Base-by-base conservation (phyloP, 1,140 invertebrate species). In the Leptinotarsa undecemlineata region DNA sequence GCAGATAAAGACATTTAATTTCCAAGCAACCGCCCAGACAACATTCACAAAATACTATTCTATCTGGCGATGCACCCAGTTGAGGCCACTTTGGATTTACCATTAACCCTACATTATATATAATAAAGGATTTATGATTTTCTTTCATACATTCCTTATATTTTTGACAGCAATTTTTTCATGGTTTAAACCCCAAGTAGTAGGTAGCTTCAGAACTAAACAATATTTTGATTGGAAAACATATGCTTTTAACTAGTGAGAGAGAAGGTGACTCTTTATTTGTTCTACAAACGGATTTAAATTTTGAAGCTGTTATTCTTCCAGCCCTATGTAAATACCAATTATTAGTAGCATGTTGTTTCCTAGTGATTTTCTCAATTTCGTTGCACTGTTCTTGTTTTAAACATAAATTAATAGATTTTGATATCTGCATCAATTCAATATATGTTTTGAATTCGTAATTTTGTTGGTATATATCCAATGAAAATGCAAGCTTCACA, bases 221-320 rank as follows among this genome's bases (percentile, higher is more conserved):
- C n/a, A 66, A 21, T n/a, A 48, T 23, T 72, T 72, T 72, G 15
- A 15, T n/a, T 15, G 71, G 63, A 64, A 66, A 72, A 21, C 60
- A 72, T 42, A 72, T 72, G 13, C 14, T n/a, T 64, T 64, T 72
- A n/a, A 72, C 42, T 4, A 72, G 26, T 26, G 71, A 72, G n/a
- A 66, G 21, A 47, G 71, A 72, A 72, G 71, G 63, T 64, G 21
- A 51, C 5, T 42, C 60, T 23, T 33, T 66, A 63, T 63, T 64
- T 72, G 62, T 72, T 48, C 19, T 26, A 23, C 71, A 72, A 48
- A 72, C 63, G 17, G 60, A 17, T 72, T 72, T 72, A 23, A 64
- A 48, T 64, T 64, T 72, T 72, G 71, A 64, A 48, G 71, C 71
- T n/a, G 71, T 66, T 48, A 72, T 72, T 64, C 71, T 23, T 42